phyloP scores from a whole-genome alignment of 2,113 vertebrate species.

The Toxotes chatareus region DNA sequence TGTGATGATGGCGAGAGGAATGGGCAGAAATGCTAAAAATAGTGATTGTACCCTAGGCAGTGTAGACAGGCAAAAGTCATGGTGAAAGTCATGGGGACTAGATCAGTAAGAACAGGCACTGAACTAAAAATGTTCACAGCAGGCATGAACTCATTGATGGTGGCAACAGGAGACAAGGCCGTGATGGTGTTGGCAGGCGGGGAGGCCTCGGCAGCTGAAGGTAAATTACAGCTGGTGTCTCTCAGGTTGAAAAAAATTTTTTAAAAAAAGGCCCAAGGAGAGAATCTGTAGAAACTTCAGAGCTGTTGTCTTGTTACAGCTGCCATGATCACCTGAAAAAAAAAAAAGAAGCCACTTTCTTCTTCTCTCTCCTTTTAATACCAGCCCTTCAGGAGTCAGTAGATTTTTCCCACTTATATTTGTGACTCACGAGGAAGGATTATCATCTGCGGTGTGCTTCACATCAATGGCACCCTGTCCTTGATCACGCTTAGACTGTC shows the following conservation, averaged over 20 bases:
- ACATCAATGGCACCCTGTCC: slow-evolving; percentile 31
- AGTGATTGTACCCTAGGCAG: slow-evolving; percentile 1
- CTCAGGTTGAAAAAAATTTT: background rate
- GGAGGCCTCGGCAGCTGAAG: slow-evolving; percentile 39
- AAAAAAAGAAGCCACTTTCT: background rate
- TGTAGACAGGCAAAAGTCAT: background rate
- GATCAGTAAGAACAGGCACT: slow-evolving; percentile 24
- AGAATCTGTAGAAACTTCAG: slow-evolving; percentile 30
- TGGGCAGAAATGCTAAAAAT: background rate
- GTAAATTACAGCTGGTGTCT: slow-evolving; percentile 49
- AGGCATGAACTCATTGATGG: slow-evolving; percentile 45
- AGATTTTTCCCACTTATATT: background rate
- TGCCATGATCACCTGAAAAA: slow-evolving; percentile 18
- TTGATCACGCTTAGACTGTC: slow-evolving; percentile 24
- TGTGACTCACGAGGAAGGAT: slow-evolving; percentile 23
- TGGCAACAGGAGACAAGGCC: slow-evolving; percentile 41
- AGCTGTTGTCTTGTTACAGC: background rate
- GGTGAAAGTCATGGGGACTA: slow-evolving; percentile 10
- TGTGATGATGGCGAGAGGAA: slow-evolving; percentile 10
- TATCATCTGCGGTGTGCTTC: slow-evolving; percentile 37
- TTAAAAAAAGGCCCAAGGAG: background rate
- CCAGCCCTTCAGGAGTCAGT: background rate
- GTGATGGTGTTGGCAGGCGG: slow-evolving; percentile 19
- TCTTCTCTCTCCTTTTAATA: slow-evolving; percentile 14
- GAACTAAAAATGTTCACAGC: slow-evolving; percentile 55